Base-by-base conservation (phyloP, 2,113 vertebrate genomes). In the Callocephalon fimbriatum region DNA sequence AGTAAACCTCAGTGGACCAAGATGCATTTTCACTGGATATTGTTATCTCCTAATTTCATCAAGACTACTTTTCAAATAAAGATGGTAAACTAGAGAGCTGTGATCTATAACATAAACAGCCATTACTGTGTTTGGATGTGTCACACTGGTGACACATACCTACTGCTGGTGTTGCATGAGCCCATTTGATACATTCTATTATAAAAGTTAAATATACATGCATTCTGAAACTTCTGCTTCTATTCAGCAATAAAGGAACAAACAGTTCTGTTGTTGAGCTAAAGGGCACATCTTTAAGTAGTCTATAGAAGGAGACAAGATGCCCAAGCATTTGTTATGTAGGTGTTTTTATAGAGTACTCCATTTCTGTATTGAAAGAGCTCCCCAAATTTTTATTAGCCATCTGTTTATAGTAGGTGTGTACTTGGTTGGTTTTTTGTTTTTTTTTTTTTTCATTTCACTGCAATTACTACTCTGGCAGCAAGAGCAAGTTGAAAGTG, bases 381-480 rank as follows among this genome's bases (percentile, higher is more conserved):
- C 40, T 87, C 94, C 94, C 84, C 90, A 88, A 93, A 74, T 92
- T 88, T 97, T 95, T 97, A 93, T 95, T 96, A 93, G 82, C 86
- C 95, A 92, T 97, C 93, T 96, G 94, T 90, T 91, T 90, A 54
- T 88, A 84, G 93, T 95, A 92, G 92, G 82, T 92, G 89, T 96
- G 68, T 65, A 44, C 75, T 94, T 72, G 80, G 11, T 53, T 31
- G 12, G 2, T 2, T 8, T 37, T 37, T 37, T 37, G n/a, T 37
- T 37, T 38, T 1, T 7, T 61, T 74, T 86, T 76, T 75, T 86
- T 68, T 27, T 37, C 10, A 31, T 96, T 96, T 86, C 35, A 54
- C 71, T 75, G 90, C 90, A 79, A 51, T 94, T 90, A 90, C 62
- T 95, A 27, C 63, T 84, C 51, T 88, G 91, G 79, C 88, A 94